Percentiles rank a stretch among this genome's conserved stretches.
Evolutionary conservation across 2,113 vertebrate species (phyloP).

Genomic region (Apteryx owenii): DNA sequence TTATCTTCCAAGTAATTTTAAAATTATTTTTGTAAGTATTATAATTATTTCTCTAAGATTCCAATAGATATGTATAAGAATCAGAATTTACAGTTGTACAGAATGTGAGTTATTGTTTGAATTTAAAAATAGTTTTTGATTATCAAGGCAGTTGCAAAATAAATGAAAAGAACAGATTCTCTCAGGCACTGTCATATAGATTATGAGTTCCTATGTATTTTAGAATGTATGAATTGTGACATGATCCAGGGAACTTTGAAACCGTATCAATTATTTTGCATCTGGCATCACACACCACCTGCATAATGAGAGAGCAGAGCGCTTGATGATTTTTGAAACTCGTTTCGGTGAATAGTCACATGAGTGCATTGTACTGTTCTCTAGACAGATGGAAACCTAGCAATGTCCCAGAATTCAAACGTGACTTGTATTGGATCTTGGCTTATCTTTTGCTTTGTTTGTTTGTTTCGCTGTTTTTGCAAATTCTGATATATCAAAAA

Average conservation of each 20-base stretch:
- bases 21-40: neutral
- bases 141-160: neutral
- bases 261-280: slow-evolving; percentile 28
- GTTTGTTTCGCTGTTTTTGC: neutral
- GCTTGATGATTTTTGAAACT: slow-evolving; percentile 31
- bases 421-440: neutral
- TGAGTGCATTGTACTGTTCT: neutral
- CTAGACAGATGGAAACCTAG: slow-evolving; percentile 15
- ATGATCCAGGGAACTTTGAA: slow-evolving; percentile 14
- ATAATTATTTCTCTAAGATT: slow-evolving; percentile 2
- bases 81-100: neutral
- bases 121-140: slow-evolving; percentile 34
- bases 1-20: neutral
- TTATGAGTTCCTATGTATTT: neutral
- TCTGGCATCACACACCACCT: slow-evolving; percentile 28
- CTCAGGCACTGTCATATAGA: neutral
- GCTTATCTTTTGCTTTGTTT: neutral
- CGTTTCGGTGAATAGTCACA: neutral
- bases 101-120: neutral
- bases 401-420: neutral
- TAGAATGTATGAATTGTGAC: slow-evolving; percentile 17
- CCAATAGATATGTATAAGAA: neutral
- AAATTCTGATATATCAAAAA: neutral
- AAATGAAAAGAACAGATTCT: neutral
- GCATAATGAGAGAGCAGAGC: slow-evolving; percentile 30